Base-by-base conservation (phyloP, 1,140 invertebrate genomes). In the Ips nitidus region DNA sequence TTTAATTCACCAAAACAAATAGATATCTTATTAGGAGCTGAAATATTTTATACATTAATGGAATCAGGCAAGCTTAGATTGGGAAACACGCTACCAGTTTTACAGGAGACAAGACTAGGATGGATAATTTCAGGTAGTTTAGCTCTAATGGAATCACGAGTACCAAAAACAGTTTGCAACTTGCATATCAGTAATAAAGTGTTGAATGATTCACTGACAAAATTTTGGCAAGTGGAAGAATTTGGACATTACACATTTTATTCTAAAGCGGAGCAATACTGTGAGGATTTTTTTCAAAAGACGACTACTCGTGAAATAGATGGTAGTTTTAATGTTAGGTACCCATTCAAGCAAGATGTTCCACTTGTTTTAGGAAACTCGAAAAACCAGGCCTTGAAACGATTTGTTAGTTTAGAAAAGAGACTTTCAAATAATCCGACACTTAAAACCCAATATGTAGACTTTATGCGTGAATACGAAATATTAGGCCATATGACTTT, bases 21-120 rank as follows among this genome's bases (percentile, higher is more conserved):
- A n/a, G n/a, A n/a, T n/a, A n/a, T n/a, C n/a, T n/a, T n/a, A n/a
- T n/a, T n/a, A n/a, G n/a, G n/a, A n/a, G n/a, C n/a, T n/a, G 75
- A 75, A 37, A 40, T 73, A 22, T 79, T 78, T 71, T 78, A 74
- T 70, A 64, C 75, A 4, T 43, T 80, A 41, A 52, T 80, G 0
- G 61, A 70, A 45, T 61, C 43, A 5, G 75, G 74, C 7, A 61
- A 71, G 68, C 74, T 76, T 37, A 76, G 71, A 52, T 62, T 74
- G 52, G 74, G 70, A 45, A 62, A 52, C 6, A 69, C 71, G 22
- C 45, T 70, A 7, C 75, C 73, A 3, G 69, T 52, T 22, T 41
- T 80, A 22, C 75, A 75, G 58, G 36, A 80, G 72, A 78, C 74
- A 2, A 42, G 70, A 38, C 70, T 80, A 36, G 78, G 75, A 8